Evolutionary conservation across 2,888 invertebrate species (phyloP), one percentile per base, ranked within the genome.

Genomic region (Trichopoda pennipes): DNA sequence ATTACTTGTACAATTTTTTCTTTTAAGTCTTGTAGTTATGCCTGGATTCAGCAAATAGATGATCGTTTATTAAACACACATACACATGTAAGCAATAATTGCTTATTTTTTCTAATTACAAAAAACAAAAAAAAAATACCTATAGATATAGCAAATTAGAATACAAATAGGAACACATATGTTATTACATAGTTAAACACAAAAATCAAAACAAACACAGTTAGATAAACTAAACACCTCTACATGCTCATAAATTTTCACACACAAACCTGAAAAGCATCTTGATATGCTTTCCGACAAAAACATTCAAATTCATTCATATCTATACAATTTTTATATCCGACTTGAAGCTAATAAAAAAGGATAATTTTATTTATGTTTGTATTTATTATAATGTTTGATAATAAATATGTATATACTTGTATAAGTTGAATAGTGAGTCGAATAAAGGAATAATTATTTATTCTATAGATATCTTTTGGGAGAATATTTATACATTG

Each of bases 271-370:
- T 44, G n/a, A 44, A 44, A 44, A 16, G 1, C 6, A 44, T 16
- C n/a, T 44, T 44, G 42, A 44, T n/a, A 16, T 12, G 38, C 42
- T 4, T 44, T 44, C 14, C 16, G 1, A 51, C 8, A 64, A 32
- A 19, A 42, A 12, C n/a, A 6, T 42, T 38, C 23, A 10, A 53
- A 23, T 55, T 68, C n/a, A n/a, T n/a, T 55, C 28, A 44, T 55
- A 55, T 55, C 55, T 55, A 23, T 8, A 68, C 12, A 60, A 21
- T 47, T 55, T 70, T 70, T 49, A 58, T 60, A 49, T 35, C 42
- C 42, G 42, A 4, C 42, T 14, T 44, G 16, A 3, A 38, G 42
- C 6, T n/a, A 44, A 44, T 16, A 6, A 16, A n/a, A 16, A 56
- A 35, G 38, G n/a, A 47, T 49, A 49, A 70, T 38, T 60, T 35